These are phyloP conservation scores for Xiphophorus birchmanni DNA, from an alignment of 2,797 vertebrate species.

Conservation along the genomic window DNA sequence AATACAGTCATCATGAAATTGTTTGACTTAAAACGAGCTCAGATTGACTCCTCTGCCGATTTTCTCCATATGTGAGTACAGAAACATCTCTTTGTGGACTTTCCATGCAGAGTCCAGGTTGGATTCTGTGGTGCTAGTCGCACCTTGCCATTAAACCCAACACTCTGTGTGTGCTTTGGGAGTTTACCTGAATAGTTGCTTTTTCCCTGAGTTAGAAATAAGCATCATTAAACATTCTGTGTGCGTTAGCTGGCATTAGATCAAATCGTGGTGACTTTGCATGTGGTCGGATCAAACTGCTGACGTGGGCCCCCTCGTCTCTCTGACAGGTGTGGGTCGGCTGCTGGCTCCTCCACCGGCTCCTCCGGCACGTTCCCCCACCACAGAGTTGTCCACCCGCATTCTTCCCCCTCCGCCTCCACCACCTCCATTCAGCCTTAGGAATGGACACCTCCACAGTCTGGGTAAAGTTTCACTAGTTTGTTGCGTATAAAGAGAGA, in stretches of 20 bases:
- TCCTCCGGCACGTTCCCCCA: conserved; percentile 91
- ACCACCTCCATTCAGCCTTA: conserved; percentile 72
- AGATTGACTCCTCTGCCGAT: neutral
- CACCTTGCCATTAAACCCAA: conserved; percentile 1
- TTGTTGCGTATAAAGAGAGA: neutral
- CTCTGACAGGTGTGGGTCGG: conserved; percentile 76
- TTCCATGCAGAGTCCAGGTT: neutral
- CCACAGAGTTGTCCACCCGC: conserved; percentile 90
- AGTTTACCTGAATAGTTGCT: neutral
- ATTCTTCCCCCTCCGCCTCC: conserved; percentile 79
- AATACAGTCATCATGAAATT: neutral
- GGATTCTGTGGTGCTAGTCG: neutral
- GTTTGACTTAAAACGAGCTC: neutral
- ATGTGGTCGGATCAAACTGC: neutral
- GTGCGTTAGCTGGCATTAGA: neutral
- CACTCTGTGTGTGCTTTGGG: neutral
- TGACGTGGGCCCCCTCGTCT: conserved; percentile 5
- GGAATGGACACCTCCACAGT: conserved; percentile 86
- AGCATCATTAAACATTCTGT: fast-evolving
- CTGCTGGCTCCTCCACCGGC: conserved; percentile 88
- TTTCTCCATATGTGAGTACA: neutral
- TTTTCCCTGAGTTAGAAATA: neutral
- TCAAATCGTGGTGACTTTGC: neutral
- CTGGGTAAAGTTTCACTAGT: conserved; percentile 77
- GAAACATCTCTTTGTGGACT: neutral